These are phyloP conservation scores for Procambarus virginalis DNA, from an alignment of 1,140 invertebrate genomes.

Conservation along the genomic window DNA sequence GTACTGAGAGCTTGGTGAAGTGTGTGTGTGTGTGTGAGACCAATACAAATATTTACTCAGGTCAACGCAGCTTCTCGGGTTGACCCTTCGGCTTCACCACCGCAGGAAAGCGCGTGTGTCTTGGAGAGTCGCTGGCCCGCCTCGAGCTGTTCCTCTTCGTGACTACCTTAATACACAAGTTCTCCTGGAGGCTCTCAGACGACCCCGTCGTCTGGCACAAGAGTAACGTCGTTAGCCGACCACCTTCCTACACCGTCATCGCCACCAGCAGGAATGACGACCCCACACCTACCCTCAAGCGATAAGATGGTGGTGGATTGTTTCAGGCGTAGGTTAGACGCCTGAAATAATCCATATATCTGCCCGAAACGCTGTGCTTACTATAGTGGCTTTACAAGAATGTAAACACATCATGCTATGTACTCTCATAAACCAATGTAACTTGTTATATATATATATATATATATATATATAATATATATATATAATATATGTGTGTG, in stretches of 20 bases:
- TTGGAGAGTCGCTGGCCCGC: constrained; percentile 83
- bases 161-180: constrained; percentile 80
- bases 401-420: too few relatives aligned
- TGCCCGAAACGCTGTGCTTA: too few relatives aligned
- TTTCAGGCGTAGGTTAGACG: too few relatives aligned
- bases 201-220: not conserved
- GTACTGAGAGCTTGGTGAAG: not conserved
- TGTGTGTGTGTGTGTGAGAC: not conserved
- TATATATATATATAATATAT: too few relatives aligned
- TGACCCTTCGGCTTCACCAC: not conserved
- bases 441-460: too few relatives aligned
- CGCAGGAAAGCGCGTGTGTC: constrained; percentile 81
- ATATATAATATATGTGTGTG: too few relatives aligned
- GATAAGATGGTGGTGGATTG: too few relatives aligned
- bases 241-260: not conserved
- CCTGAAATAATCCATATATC: too few relatives aligned
- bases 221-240: not conserved
- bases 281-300: not conserved
- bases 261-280: not conserved
- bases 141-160: constrained; percentile 81
- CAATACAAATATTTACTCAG: not conserved
- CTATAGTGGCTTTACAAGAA: too few relatives aligned
- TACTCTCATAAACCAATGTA: too few relatives aligned
- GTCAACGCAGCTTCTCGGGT: not conserved
- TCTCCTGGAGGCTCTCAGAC: constrained; percentile 71